Conservation (phyloP, 1,140 invertebrate species). For the Zeugodacus cucurbitae region DNA sequence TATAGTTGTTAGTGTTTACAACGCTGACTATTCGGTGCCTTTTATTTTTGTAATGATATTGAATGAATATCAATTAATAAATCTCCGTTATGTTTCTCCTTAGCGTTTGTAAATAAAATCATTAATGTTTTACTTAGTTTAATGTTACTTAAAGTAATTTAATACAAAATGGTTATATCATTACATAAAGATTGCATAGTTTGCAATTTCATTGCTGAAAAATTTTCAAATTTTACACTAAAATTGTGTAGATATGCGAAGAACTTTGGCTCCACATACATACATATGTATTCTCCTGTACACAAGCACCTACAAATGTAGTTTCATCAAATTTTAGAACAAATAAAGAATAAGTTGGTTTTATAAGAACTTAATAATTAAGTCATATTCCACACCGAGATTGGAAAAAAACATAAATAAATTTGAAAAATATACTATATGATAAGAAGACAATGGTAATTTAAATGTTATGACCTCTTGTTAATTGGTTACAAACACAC, state of each 20-base stretch:
- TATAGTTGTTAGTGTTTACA: neutral
- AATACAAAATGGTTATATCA: neutral
- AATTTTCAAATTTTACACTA: neutral
- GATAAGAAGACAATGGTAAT: too few species aligned
- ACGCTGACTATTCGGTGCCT: neutral
- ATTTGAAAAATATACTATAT: too few species aligned
- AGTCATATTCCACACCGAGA: neutral
- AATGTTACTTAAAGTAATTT: conserved; percentile 27
- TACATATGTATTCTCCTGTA: neutral
- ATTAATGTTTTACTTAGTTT: neutral
- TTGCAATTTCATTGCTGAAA: neutral
- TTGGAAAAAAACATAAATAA: neutral
- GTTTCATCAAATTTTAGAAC: neutral
- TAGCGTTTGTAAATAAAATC: neutral
- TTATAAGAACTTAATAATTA: conserved; percentile 23
- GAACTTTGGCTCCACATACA: neutral
- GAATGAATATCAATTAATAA: neutral
- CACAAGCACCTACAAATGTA: neutral
- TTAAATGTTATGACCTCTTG: too few species aligned
- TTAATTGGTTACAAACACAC: too few species aligned
- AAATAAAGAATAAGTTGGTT: neutral
- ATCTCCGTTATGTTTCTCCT: neutral
- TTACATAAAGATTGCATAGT: neutral
- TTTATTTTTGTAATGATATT: neutral
- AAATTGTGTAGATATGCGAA: neutral